phyloP scores from a whole-genome alignment of 2,113 vertebrate genomes.

The Trochalopteron elliotii region DNA sequence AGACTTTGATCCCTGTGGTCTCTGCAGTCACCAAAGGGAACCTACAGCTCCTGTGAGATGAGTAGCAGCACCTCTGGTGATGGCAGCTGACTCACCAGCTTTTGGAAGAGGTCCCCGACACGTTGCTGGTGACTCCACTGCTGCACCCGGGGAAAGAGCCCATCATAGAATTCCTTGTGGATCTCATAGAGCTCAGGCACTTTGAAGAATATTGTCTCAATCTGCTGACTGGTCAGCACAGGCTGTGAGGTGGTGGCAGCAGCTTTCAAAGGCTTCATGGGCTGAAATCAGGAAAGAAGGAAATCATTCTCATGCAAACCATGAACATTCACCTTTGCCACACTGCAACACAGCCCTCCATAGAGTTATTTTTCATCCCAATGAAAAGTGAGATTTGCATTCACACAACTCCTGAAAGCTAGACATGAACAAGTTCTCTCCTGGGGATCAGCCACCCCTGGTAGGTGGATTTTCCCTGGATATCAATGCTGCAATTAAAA shows the following conservation, averaged over 20 bases:
- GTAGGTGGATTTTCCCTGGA: not conserved
- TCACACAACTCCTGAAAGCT: not conserved
- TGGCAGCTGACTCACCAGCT: slow-evolving; percentile 80
- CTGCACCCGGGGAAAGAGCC: slow-evolving; percentile 90
- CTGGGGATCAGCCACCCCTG: not conserved
- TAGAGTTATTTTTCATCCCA: not conserved
- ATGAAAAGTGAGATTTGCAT: slow-evolving; percentile 6
- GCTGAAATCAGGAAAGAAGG: slow-evolving; percentile 72
- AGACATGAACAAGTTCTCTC: not conserved
- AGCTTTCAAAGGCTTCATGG: slow-evolving; percentile 97
- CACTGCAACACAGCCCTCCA: not conserved
- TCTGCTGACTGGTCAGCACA: slow-evolving; percentile 89
- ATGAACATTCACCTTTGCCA: not conserved
- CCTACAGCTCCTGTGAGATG: not conserved
- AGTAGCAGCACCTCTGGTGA: not conserved
- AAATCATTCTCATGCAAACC: not conserved
- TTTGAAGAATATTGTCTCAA: slow-evolving; percentile 99
- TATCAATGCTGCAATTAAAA: not conserved
- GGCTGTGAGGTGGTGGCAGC: slow-evolving; percentile 98
- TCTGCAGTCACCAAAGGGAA: not conserved
- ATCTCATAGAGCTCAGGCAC: slow-evolving; percentile 98
- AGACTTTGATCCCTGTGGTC: not conserved
- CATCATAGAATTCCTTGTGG: slow-evolving; percentile 97
- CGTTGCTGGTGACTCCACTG: slow-evolving; percentile 96
- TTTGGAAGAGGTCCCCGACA: slow-evolving; percentile 98